A percentile compares a stretch with the other conserved stretches of the same genome.
phyloP scores from a whole-genome alignment of 2,113 vertebrate species.

The Psittacara wagleri region DNA sequence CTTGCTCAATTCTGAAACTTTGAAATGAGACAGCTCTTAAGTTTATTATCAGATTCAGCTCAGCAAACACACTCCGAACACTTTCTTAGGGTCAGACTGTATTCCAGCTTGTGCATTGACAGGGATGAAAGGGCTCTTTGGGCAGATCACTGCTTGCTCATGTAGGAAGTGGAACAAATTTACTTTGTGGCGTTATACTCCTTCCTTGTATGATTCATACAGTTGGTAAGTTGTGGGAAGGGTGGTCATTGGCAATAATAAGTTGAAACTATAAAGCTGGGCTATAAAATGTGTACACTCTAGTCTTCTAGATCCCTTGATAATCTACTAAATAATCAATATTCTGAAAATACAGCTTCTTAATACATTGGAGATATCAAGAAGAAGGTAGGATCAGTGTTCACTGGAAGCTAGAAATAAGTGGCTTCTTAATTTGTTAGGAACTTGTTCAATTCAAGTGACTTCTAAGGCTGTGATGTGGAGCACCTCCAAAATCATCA shows the following conservation, averaged over 20 bases:
- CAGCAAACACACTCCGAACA: not conserved
- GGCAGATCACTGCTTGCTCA: not conserved
- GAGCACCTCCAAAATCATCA: not conserved
- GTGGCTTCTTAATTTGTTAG: not conserved
- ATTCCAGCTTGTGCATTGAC: not conserved
- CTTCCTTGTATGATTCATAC: not conserved
- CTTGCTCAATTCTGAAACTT: not conserved
- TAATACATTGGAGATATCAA: not conserved
- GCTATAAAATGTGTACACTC: not conserved
- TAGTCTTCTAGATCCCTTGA: not conserved
- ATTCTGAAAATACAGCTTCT: not conserved
- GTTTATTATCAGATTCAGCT: not conserved
- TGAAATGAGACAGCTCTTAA: not conserved
- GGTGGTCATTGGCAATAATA: not conserved
- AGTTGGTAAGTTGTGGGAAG: not conserved
- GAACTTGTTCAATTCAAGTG: not conserved
- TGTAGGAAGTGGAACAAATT: not conserved
- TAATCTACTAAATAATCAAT: not conserved
- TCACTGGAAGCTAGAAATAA: not conserved
- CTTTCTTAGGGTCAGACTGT: not conserved
- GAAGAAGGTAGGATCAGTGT: not conserved
- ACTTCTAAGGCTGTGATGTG: not conserved
- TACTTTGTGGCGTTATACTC: not conserved
- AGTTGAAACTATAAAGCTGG: not conserved
- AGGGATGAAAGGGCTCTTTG: slow-evolving; percentile 15